Evolutionary conservation across 2,888 invertebrate species (phyloP).

Genomic region (Acanthosepion esculentum): DNA sequence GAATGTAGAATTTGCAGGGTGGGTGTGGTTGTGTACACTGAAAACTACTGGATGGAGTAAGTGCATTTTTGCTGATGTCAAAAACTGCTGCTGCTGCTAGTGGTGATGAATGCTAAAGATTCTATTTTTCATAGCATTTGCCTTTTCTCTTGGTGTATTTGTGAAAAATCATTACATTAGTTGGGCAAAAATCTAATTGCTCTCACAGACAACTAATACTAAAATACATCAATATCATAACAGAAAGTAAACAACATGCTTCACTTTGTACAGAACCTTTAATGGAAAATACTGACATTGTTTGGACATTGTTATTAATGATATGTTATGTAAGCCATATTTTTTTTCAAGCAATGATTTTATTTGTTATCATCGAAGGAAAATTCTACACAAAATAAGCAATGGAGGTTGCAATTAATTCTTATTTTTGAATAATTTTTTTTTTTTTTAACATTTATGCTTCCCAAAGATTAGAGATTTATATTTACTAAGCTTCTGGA

Average conservation of each 20-base stretch:
- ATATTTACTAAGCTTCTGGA: too few relatives aligned
- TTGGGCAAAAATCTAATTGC: background rate
- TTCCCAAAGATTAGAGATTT: background rate
- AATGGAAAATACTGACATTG: background rate
- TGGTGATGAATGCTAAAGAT: background rate
- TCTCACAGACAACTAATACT: background rate
- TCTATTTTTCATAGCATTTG: background rate
- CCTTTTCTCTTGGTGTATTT: background rate
- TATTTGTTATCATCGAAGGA: background rate
- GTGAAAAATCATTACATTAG: constrained; percentile 8
- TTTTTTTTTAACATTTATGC: background rate
- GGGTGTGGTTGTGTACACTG: background rate
- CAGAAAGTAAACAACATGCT: background rate
- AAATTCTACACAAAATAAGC: background rate
- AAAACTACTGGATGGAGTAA: background rate
- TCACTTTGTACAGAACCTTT: background rate
- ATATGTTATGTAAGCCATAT: background rate
- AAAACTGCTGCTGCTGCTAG: background rate
- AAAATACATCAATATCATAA: constrained; percentile 17
- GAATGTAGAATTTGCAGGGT: background rate
- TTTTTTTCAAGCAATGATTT: background rate
- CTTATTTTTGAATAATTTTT: background rate
- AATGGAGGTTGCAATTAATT: background rate
- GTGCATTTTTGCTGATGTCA: constrained; percentile 1
- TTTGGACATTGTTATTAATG: background rate